Percentiles rank a stretch among this genome's conserved stretches.
These are phyloP conservation scores for Notodonta dromedarius DNA, from an alignment of 2,888 invertebrate genomes.

Conservation along the genomic window DNA sequence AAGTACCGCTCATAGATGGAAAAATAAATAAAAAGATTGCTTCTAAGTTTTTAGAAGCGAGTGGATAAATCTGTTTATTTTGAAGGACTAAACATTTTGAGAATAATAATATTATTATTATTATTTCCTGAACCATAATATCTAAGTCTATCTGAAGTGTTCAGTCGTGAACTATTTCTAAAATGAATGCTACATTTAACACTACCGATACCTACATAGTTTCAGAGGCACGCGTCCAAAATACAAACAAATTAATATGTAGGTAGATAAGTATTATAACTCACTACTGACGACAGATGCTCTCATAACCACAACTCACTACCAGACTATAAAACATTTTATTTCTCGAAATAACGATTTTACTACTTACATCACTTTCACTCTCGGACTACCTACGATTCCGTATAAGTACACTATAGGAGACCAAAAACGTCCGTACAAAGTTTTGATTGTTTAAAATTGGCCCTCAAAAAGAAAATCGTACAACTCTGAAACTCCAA, in stretches of 20 bases:
- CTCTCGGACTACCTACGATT: slow-evolving; percentile 12
- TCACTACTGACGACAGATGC: slow-evolving; percentile 26
- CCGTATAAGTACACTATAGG: neutral
- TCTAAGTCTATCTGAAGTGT: too few relatives aligned
- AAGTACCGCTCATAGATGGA: too few relatives aligned
- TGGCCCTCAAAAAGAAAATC: slow-evolving; percentile 6
- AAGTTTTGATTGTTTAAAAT: neutral
- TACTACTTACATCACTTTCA: slow-evolving; percentile 30
- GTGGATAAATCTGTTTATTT: too few relatives aligned
- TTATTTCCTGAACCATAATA: too few relatives aligned
- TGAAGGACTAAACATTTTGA: too few relatives aligned
- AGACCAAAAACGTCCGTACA: neutral
- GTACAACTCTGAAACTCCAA: slow-evolving; percentile 15
- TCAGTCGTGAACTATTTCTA: too few relatives aligned
- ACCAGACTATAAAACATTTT: slow-evolving; percentile 14
- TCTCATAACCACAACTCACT: slow-evolving; percentile 26
- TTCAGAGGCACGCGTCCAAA: slow-evolving; percentile 13
- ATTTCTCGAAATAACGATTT: slow-evolving; percentile 30
- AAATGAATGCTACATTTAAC: neutral
- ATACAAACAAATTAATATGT: slow-evolving; percentile 18
- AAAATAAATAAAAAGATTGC: too few relatives aligned
- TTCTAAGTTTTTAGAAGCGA: too few relatives aligned
- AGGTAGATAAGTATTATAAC: slow-evolving; percentile 12
- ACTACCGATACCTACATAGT: slow-evolving; percentile 2
- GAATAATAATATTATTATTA: too few relatives aligned